Evolutionary conservation across 2,113 vertebrate genomes (phyloP), one percentile per base, ranked within the genome.

Genomic region (Lamprotornis superbus): DNA sequence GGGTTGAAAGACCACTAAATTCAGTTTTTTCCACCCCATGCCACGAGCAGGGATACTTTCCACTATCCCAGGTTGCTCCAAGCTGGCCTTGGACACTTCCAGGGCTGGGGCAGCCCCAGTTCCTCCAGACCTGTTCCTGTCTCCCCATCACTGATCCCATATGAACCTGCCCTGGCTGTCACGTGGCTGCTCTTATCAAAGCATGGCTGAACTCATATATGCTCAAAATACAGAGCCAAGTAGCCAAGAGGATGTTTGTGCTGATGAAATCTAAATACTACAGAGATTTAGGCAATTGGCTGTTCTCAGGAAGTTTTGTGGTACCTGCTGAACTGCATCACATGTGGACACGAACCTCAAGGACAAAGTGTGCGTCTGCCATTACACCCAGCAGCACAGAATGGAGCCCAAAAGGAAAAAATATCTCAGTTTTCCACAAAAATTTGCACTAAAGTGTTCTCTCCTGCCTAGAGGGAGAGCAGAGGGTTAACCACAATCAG

Each of bases 261-360:
- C 83, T 37, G 90, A 82, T 65, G 83, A 87, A 84, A 94, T 56
- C 74, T 23, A 70, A 94, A 69, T 9, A 47, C 59, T 59, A 20
- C 55, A 16, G 9, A 86, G 79, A 56, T 50, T 61, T 20, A 20
- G 64, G 68, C 1, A 7, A 68, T 6, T 15, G 15, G 37, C 0
- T 61, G 70, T 1, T 47, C 44, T 88, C 35, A n/a, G 67, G 79
- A 76, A 65, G 63, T 39, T 46, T 4, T n/a, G 24, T 6, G 3
- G 78, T 5, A 15, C 65, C 50, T 75, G 49, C 49, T 78, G 37
- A 87, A 11, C 55, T 10, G 69, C 52, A 7, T 0, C 68, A n/a
- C 18, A 17, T 1, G 24, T 1, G 2, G 42, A 31, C 7, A 13
- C 0, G 0, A 40, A 39, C 40, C 35, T 15, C 7, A 69, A 87